Evolutionary conservation across 2,113 vertebrate genomes (phyloP).

Genomic region (Lynx canadensis): DNA sequence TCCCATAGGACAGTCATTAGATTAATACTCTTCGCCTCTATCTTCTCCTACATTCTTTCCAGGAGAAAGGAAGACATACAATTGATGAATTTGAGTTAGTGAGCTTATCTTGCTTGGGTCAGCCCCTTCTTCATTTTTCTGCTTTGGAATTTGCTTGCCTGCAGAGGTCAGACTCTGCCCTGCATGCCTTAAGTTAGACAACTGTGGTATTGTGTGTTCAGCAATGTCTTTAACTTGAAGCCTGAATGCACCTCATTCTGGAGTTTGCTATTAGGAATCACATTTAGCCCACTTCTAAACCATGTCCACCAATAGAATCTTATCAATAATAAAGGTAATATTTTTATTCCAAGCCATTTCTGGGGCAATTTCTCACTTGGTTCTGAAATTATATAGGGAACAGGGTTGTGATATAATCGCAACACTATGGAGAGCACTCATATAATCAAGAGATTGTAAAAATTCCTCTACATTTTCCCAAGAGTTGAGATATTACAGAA

Average conservation of each 20-base stretch:
- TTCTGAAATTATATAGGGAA: background rate
- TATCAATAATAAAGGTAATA: background rate
- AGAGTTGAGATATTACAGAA: background rate
- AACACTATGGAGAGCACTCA: background rate
- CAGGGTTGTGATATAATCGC: background rate
- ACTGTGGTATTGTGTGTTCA: too few species aligned
- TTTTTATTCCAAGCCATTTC: background rate
- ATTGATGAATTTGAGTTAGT: background rate
- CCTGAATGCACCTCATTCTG: background rate
- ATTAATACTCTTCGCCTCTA: background rate
- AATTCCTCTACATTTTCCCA: background rate
- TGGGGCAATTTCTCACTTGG: background rate
- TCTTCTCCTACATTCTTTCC: background rate
- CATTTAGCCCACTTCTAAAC: background rate
- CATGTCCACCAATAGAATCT: background rate
- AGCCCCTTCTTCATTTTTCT: background rate
- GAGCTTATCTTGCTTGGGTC: background rate
- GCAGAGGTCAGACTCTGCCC: background rate
- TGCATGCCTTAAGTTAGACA: background rate
- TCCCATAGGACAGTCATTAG: background rate
- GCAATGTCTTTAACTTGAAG: background rate
- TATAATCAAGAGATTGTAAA: background rate
- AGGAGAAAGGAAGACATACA: background rate
- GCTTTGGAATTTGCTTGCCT: background rate
- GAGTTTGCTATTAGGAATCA: background rate